These are phyloP conservation scores for Phytoseiulus persimilis DNA, from an alignment of 2,888 invertebrate genomes.

Conservation along the genomic window DNA sequence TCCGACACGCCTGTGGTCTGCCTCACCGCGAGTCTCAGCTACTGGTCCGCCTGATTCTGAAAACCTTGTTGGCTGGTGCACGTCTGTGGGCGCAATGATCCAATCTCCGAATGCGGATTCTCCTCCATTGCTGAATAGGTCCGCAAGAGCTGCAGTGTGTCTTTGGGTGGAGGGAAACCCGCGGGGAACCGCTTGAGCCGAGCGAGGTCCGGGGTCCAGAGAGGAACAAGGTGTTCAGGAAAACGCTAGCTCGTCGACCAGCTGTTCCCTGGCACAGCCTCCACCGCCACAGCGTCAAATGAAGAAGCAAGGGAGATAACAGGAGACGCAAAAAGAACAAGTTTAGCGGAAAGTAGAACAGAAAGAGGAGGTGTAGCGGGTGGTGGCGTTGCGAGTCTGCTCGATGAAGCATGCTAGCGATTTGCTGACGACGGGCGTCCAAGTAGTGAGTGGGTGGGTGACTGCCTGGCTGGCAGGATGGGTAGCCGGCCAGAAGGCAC, in stretches of 20 bases:
- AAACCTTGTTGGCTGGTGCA: too few species aligned
- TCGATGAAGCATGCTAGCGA: constrained; percentile 5
- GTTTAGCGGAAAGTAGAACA: not conserved
- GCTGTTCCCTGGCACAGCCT: not conserved
- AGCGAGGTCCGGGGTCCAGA: too few species aligned
- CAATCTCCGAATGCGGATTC: too few species aligned
- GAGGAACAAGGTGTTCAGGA: too few species aligned
- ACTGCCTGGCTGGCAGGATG: not conserved
- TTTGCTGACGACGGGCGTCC: constrained; percentile 5
- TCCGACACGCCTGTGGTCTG: too few species aligned
- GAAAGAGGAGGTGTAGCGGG: not conserved
- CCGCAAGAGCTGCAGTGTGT: too few species aligned
- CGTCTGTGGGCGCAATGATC: too few species aligned
- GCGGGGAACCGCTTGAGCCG: too few species aligned
- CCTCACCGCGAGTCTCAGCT: too few species aligned
- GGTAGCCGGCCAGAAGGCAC: not conserved
- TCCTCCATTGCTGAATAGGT: too few species aligned
- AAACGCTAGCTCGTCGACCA: not conserved
- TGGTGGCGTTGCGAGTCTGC: not conserved
- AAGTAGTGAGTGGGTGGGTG: not conserved
- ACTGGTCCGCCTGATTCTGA: too few species aligned
- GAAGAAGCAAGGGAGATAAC: not conserved
- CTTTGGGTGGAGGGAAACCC: too few species aligned
- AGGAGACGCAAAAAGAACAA: not conserved
- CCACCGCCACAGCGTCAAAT: not conserved